These are phyloP conservation scores for Nasonia vitripennis DNA, from an alignment of 1,140 invertebrate species.

Conservation along the genomic window DNA sequence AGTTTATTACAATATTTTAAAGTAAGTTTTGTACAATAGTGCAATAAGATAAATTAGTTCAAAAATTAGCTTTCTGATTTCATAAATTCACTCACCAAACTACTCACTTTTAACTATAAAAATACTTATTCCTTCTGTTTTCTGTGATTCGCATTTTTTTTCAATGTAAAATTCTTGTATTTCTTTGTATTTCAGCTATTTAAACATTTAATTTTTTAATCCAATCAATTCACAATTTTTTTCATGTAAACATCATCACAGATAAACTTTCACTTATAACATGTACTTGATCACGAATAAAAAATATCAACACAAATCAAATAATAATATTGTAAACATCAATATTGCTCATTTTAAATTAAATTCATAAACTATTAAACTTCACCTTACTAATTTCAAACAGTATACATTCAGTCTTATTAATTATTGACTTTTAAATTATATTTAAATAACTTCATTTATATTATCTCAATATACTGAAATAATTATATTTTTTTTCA, in stretches of 20 bases:
- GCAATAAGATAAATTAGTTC: not conserved
- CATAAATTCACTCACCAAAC: not conserved
- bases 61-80: not conserved
- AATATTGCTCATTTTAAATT: too few species aligned
- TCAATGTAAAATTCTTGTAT: not conserved
- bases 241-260: too few species aligned
- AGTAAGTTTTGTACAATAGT: not conserved
- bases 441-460: not conserved
- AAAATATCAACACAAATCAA: not conserved
- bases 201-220: too few species aligned
- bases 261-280: too few species aligned
- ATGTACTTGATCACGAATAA: not conserved
- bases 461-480: not conserved
- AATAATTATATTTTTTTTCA: not conserved
- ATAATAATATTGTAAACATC: not conserved
- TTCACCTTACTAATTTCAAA: too few species aligned
- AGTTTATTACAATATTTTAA: not conserved
- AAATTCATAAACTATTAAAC: too few species aligned
- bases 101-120: conserved; percentile 10
- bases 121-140: not conserved
- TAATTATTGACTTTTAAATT: too few species aligned
- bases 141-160: not conserved
- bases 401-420: too few species aligned
- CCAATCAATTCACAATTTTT: too few species aligned
- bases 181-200: not conserved